Base-by-base conservation (phyloP, 2,888 invertebrate genomes). In the Cosmia trapezina region DNA sequence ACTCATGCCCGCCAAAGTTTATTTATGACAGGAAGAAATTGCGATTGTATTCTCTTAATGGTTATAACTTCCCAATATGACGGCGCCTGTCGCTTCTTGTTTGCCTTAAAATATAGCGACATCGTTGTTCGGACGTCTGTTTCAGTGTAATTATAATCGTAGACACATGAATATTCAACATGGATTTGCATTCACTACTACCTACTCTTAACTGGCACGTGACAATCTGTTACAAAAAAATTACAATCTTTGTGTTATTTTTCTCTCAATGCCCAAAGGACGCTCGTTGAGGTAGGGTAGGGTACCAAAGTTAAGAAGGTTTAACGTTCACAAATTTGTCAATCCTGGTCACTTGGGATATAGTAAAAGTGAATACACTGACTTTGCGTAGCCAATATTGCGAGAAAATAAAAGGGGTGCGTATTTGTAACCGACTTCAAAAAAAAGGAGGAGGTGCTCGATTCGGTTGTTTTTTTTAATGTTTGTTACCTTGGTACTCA, bases 1-100 rank as follows among this genome's bases (percentile, higher is more conserved):
- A 95, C 94, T 95, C 95, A 95, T 94, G 89, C 91, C 90, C 89
- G 89, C 93, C 92, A 90, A 94, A 94, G 92, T 93, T 93, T 94
- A 94, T 95, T 94, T 95, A 95, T 91, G 95, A 94, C 96, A 95
- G 95, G 95, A 96, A 95, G 95, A 95, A 94, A 95, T 95, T 94
- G 95, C 94, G 89, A 96, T 95, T 95, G 95, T 95, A 92, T 94
- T 93, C 94, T 92, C 87, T 89, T 92, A 93, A 94, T 94, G 93
- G 94, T 92, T 94, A 94, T 94, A 95, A 95, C 94, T 93, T 94
- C 93, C 94, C 88, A 93, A 93, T 92, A 93, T 87, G 90, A 88
- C 81, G 89, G 84, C 87, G 86, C 86, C 82, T 73, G 74, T 67
- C 75, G 70, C 63, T 77, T 78, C 74, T 81, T 83, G 78, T 86